phyloP scores from a whole-genome alignment of 2,113 vertebrate species.

The Phocoena phocoena region DNA sequence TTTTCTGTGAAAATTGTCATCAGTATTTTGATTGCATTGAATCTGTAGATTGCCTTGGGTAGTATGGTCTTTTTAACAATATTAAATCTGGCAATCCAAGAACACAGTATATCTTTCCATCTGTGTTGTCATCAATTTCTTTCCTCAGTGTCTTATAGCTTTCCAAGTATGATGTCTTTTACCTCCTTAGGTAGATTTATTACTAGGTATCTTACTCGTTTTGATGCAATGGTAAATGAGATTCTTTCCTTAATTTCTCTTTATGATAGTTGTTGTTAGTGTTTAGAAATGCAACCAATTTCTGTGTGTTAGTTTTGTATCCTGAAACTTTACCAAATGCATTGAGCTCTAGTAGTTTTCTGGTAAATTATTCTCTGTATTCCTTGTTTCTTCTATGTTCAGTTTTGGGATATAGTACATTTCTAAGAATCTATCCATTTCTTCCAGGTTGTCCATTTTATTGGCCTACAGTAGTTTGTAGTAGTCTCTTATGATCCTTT shows the following conservation, averaged over 20 bases:
- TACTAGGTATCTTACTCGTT: neutral
- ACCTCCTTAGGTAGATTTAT: neutral
- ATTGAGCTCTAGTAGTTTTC: neutral
- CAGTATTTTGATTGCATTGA: neutral
- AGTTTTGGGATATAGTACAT: neutral
- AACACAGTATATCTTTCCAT: neutral
- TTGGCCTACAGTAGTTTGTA: too few relatives aligned
- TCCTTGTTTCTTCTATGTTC: neutral
- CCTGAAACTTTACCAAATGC: neutral
- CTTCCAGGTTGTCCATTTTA: too few relatives aligned
- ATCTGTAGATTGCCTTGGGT: neutral
- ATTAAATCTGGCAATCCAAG: neutral
- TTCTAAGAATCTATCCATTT: neutral
- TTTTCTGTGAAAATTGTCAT: neutral
- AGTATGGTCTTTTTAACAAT: neutral
- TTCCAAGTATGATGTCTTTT: neutral
- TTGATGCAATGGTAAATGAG: neutral
- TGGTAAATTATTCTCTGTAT: neutral
- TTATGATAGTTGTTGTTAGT: neutral
- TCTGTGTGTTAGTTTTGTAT: neutral
- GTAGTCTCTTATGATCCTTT: too few relatives aligned
- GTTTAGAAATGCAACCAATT: neutral
- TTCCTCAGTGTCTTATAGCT: neutral
- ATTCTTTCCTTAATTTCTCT: neutral
- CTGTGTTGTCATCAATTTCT: neutral